Conservation (phyloP, 2,888 invertebrate genomes). For the Phymatocera aterrima region DNA sequence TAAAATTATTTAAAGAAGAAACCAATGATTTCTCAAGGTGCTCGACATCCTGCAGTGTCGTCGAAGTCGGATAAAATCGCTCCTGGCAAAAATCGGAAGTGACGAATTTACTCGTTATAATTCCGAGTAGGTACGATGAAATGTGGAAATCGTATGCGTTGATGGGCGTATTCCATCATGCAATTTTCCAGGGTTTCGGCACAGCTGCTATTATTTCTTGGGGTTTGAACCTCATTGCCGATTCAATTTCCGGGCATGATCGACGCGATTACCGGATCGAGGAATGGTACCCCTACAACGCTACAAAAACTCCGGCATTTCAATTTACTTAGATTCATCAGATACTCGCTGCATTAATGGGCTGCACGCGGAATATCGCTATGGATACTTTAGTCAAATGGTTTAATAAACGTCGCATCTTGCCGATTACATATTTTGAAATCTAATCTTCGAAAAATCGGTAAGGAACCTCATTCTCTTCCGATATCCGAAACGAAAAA, state of each 20-base stretch:
- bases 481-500: too few species aligned
- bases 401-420: slow-evolving; percentile 61
- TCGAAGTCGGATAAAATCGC: slow-evolving; percentile 54
- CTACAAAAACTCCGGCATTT: slow-evolving; percentile 57
- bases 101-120: slow-evolving; percentile 57
- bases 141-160: slow-evolving; percentile 58
- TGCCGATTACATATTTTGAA: slow-evolving; percentile 63
- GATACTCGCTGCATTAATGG: slow-evolving; percentile 53
- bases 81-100: slow-evolving; percentile 53
- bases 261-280: slow-evolving; percentile 58
- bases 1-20: too few species aligned
- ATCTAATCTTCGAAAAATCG: slow-evolving; percentile 55
- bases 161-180: slow-evolving; percentile 63
- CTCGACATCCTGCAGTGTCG: slow-evolving; percentile 52
- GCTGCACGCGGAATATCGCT: slow-evolving; percentile 62
- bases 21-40: neutral
- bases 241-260: slow-evolving; percentile 51
- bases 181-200: slow-evolving; percentile 60
- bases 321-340: slow-evolving; percentile 61
- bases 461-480: neutral
- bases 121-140: slow-evolving; percentile 50
- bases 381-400: slow-evolving; percentile 63
- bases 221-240: slow-evolving; percentile 56
- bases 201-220: slow-evolving; percentile 56
- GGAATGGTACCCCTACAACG: slow-evolving; percentile 65